Percentiles rank a stretch among this genome's conserved stretches.
Conservation (phyloP, 2,797 vertebrate species). For the Lepilemur ruficaudatus region DNA sequence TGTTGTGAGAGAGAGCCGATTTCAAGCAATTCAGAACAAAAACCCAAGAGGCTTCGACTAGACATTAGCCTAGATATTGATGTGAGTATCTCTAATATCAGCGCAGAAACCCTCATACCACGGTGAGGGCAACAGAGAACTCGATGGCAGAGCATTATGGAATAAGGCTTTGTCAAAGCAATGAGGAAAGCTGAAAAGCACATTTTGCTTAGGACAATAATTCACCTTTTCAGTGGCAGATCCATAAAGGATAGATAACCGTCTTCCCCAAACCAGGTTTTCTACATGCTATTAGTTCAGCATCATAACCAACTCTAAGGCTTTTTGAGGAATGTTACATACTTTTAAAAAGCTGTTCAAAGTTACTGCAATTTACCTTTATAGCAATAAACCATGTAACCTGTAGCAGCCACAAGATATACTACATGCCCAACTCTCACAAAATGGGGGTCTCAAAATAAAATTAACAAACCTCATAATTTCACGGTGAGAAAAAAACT, state of each 20-base stretch:
- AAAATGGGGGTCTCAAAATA: not conserved
- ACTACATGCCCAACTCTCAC: not conserved
- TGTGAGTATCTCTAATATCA: constrained; percentile 34
- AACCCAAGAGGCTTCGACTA: constrained; percentile 61
- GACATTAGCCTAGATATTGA: constrained; percentile 68
- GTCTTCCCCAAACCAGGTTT: not conserved
- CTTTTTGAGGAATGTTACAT: not conserved
- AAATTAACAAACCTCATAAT: not conserved
- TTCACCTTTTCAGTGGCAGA: not conserved
- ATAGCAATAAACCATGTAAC: not conserved
- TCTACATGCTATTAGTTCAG: not conserved
- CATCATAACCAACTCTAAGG: not conserved
- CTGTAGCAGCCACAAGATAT: not conserved
- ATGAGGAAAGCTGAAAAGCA: not conserved
- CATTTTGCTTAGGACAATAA: not conserved
- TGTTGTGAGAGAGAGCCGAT: constrained; percentile 67
- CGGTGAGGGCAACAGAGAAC: not conserved
- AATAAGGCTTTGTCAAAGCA: not conserved
- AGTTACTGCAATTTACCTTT: not conserved
- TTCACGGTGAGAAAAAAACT: not conserved
- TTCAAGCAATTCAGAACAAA: constrained; percentile 75
- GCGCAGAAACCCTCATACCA: constrained; percentile 3
- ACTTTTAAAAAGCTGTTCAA: not conserved
- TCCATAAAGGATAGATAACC: not conserved
- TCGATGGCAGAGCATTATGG: not conserved